phyloP scores from a whole-genome alignment of 2,888 invertebrate genomes.

The Miltochrista miniata region DNA sequence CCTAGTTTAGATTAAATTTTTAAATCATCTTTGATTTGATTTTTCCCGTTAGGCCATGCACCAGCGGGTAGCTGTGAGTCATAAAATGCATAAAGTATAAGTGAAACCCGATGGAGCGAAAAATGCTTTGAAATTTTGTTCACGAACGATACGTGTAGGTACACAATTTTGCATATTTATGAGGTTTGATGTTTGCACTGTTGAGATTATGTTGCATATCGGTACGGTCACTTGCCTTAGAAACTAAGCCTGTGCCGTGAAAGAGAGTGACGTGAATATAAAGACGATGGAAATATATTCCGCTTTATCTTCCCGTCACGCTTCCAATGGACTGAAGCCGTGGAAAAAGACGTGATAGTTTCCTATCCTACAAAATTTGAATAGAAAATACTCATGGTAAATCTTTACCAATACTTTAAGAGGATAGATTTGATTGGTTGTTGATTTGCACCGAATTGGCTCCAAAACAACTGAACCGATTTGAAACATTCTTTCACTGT shows the following conservation, averaged over 20 bases:
- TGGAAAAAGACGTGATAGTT: conserved; percentile 15
- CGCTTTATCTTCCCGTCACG: conserved; percentile 6
- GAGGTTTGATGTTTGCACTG: conserved; percentile 41
- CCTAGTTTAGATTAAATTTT: conserved; percentile 10
- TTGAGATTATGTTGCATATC: conserved; percentile 33
- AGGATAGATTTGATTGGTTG: background rate
- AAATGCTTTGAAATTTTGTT: conserved; percentile 57
- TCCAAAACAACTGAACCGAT: too few relatives aligned
- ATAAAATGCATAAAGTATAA: conserved; percentile 58
- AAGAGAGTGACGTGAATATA: conserved; percentile 30
- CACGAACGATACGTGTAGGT: conserved; percentile 34
- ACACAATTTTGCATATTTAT: conserved; percentile 48
- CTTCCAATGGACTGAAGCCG: conserved; percentile 9
- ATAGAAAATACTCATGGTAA: conserved; percentile 3
- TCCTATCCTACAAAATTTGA: conserved; percentile 17
- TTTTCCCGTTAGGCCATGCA: conserved; percentile 21
- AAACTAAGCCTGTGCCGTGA: conserved; percentile 27
- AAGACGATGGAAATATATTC: conserved; percentile 15
- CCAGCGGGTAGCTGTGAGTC: conserved; percentile 18
- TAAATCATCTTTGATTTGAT: conserved; percentile 5
- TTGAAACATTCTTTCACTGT: too few relatives aligned
- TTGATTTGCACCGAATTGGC: background rate
- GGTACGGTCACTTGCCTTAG: conserved; percentile 36
- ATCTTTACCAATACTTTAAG: too few relatives aligned
- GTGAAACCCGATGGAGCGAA: conserved; percentile 56